Evolutionary conservation across 2,113 vertebrate genomes (phyloP).

Genomic region (Potamarius usumacintae): DNA sequence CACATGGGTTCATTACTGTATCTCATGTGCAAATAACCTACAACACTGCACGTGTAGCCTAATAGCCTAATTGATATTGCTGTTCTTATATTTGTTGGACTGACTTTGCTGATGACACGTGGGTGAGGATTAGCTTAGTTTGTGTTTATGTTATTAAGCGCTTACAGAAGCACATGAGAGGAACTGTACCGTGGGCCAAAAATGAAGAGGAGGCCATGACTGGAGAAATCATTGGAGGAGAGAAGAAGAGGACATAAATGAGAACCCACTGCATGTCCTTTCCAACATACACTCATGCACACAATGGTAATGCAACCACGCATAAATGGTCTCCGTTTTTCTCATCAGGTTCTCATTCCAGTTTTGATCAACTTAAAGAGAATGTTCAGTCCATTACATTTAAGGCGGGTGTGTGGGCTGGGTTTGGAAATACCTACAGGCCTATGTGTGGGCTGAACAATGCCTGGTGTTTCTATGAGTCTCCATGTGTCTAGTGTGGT

Average conservation of each 20-base stretch:
- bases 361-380: background rate
- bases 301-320: background rate
- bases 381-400: constrained; percentile 21
- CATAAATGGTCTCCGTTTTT: background rate
- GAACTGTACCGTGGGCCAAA: background rate
- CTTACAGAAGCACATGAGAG: background rate
- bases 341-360: background rate
- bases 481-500: constrained; percentile 26
- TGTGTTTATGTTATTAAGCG: background rate
- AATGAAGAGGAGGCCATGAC: background rate
- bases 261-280: constrained; percentile 3
- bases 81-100: background rate
- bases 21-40: background rate
- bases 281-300: background rate
- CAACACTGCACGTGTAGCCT: background rate
- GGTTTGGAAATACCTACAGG: background rate
- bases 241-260: constrained; percentile 31
- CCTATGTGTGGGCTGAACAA: constrained; percentile 38
- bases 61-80: background rate
- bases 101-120: background rate
- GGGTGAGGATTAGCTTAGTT: background rate
- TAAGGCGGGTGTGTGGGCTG: constrained; percentile 4
- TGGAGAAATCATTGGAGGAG: constrained; percentile 20
- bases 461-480: constrained; percentile 28
- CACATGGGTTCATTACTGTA: constrained; percentile 22